Evolutionary conservation across 2,888 invertebrate species (phyloP).

Genomic region (Ypsolopha scabrella): DNA sequence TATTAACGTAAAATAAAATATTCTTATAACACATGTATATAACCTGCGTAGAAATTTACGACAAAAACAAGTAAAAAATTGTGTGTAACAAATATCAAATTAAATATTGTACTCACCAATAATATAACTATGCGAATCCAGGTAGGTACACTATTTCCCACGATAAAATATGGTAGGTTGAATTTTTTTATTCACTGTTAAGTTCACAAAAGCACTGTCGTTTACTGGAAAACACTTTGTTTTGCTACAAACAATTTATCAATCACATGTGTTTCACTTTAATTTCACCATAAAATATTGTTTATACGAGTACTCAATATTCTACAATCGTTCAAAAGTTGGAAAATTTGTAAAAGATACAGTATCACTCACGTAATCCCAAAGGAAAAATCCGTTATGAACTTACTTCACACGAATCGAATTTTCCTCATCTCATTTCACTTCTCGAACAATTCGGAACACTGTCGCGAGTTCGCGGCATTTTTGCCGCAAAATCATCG

Average conservation of each 20-base stretch:
- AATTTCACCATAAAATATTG: not conserved
- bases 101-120: not conserved
- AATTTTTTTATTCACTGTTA: not conserved
- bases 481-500: constrained; percentile 3
- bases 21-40: too few species aligned
- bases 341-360: not conserved
- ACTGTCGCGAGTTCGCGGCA: not conserved
- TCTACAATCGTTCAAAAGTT: not conserved
- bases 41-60: too few species aligned
- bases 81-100: too few species aligned
- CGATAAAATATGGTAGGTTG: not conserved
- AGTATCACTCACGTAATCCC: not conserved
- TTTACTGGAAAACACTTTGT: not conserved
- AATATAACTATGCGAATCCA: not conserved
- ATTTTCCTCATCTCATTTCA: not conserved
- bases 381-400: not conserved
- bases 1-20: too few species aligned
- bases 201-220: not conserved
- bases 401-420: not conserved
- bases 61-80: too few species aligned
- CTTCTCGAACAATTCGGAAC: not conserved
- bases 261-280: not conserved
- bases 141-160: not conserved
- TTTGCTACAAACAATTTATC: not conserved
- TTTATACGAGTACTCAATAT: too few species aligned